These are phyloP conservation scores for Australoheros scitulus DNA, from an alignment of 2,113 vertebrate genomes.

Conservation along the genomic window DNA sequence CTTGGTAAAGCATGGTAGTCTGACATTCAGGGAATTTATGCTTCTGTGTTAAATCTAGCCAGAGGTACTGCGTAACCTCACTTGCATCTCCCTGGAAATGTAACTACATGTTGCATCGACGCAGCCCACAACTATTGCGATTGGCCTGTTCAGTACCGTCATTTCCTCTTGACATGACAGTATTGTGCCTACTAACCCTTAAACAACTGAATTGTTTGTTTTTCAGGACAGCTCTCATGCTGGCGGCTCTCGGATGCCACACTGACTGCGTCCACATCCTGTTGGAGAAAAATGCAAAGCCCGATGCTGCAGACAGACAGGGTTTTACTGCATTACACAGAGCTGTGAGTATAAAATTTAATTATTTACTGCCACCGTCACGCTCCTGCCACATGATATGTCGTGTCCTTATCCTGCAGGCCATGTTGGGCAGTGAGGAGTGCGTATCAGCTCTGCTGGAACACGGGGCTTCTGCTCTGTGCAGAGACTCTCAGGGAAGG, in stretches of 20 bases:
- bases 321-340: constrained; percentile 92
- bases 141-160: neutral
- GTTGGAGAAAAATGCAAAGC: constrained; percentile 91
- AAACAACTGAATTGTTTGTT: neutral
- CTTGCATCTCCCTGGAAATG: no score
- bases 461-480: constrained; percentile 91
- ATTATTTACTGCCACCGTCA: neutral
- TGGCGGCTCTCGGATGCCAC: constrained; percentile 90
- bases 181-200: neutral
- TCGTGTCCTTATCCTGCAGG: constrained; percentile 72
- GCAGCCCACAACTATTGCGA: neutral
- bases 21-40: neutral
- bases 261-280: constrained; percentile 93
- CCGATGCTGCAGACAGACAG: constrained; percentile 88
- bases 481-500: constrained; percentile 90
- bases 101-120: neutral
- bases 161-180: neutral
- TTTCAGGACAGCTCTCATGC: constrained; percentile 90
- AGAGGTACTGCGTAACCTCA: no score
- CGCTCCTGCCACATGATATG: neutral
- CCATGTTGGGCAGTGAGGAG: constrained; percentile 88
- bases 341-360: constrained; percentile 80
- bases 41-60: neutral
- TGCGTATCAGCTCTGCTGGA: constrained; percentile 91
- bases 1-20: neutral